These are phyloP conservation scores for Oreochromis tanganicae DNA, from an alignment of 2,113 vertebrate species.

Conservation along the genomic window DNA sequence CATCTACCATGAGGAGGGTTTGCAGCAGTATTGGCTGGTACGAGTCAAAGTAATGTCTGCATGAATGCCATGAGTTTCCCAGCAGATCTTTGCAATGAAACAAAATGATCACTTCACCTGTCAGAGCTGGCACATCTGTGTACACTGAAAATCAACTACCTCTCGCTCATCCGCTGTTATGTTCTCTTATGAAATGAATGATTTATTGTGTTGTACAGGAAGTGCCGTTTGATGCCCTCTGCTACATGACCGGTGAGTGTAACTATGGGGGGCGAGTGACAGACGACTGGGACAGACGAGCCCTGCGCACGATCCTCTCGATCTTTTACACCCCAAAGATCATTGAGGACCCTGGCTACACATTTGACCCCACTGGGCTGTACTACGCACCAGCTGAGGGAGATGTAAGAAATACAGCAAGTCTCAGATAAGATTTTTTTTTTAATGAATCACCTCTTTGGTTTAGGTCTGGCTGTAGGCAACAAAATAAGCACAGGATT, in stretches of 20 bases:
- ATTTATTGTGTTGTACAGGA: conserved; percentile 47
- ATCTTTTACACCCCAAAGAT: conserved; percentile 75
- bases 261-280: conserved; percentile 85
- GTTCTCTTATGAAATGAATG: neutral
- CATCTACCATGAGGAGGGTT: neutral
- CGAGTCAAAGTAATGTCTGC: neutral
- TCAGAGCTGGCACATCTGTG: neutral
- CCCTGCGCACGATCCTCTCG: conserved; percentile 76
- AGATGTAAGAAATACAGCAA: conserved; percentile 37
- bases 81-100: neutral
- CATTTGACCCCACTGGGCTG: conserved; percentile 81
- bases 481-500: neutral
- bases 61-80: neutral
- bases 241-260: conserved; percentile 84
- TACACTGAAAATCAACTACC: neutral
- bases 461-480: neutral
- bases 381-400: conserved; percentile 71
- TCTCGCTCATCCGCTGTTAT: neutral
- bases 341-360: conserved; percentile 65
- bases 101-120: neutral
- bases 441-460: neutral
- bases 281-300: conserved; percentile 84
- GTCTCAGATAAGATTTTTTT: neutral
- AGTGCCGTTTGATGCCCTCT: conserved; percentile 79
- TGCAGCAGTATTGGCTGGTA: neutral